These are phyloP conservation scores for Drosophila barbarae DNA, from an alignment of 2,888 invertebrate genomes.

Conservation along the genomic window DNA sequence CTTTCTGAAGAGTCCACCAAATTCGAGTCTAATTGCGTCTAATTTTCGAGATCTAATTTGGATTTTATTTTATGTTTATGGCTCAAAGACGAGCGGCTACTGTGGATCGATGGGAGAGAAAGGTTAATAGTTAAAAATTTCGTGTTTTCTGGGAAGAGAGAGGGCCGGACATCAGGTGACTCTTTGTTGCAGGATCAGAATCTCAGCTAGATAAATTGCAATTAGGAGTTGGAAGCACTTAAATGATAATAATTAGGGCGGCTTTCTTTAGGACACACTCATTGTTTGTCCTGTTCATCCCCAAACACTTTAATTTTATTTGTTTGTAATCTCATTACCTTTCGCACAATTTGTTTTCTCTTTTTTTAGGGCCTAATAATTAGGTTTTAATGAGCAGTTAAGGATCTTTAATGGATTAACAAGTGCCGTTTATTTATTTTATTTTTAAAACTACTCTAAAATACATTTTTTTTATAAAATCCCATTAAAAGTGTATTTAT, in stretches of 20 bases:
- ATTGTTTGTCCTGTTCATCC: not conserved
- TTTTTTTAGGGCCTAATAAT: not conserved
- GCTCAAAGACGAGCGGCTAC: constrained; percentile 17
- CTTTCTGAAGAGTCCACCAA: constrained; percentile 18
- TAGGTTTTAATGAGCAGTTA: not conserved
- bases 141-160: constrained; percentile 14
- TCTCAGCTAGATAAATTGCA: constrained; percentile 2
- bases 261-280: constrained; percentile 6
- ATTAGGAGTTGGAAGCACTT: constrained; percentile 6
- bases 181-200: not conserved
- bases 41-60: constrained; percentile 56
- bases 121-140: not conserved
- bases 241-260: not conserved
- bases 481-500: no score
- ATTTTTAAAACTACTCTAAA: not conserved
- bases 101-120: constrained; percentile 8
- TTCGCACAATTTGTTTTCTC: constrained; percentile 18
- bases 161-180: constrained; percentile 17
- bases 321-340: constrained; percentile 8
- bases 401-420: not conserved
- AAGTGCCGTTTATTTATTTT: not conserved
- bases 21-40: constrained; percentile 59
- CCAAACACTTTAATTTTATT: constrained; percentile 13
- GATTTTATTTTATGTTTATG: constrained; percentile 23
- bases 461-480: no score